phyloP scores from a whole-genome alignment of 2,797 vertebrate genomes.

The Geotria australis region DNA sequence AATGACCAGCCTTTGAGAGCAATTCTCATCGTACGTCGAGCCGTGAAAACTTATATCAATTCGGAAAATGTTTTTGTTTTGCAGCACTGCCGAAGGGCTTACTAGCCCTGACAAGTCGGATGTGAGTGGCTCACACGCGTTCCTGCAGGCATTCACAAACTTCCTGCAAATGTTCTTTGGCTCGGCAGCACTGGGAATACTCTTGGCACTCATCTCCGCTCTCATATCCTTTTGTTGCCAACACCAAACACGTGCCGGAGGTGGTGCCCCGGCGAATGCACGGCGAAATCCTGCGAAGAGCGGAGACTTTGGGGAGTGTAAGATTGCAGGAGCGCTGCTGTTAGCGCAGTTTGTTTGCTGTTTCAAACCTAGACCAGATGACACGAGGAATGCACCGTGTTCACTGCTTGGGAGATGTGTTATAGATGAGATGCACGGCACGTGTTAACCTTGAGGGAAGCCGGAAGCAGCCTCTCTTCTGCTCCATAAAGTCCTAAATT shows the following conservation, averaged over 20 bases:
- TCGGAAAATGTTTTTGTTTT: too few species aligned
- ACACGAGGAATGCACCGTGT: too few species aligned
- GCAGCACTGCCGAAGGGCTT: slow-evolving; percentile 80
- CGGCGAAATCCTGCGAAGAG: slow-evolving; percentile 2
- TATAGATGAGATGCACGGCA: too few species aligned
- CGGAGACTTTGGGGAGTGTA: neutral
- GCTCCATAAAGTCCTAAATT: too few species aligned
- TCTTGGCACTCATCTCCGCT: slow-evolving; percentile 87
- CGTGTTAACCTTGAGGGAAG: too few species aligned
- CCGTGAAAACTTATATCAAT: too few species aligned
- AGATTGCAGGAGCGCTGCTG: neutral
- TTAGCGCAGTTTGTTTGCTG: neutral
- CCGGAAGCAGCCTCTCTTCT: too few species aligned
- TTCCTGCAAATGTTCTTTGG: slow-evolving; percentile 98
- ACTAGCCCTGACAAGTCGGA: slow-evolving; percentile 40
- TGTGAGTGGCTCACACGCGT: slow-evolving; percentile 70
- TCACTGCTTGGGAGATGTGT: too few species aligned
- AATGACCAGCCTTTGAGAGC: too few species aligned
- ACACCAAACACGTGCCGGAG: neutral
- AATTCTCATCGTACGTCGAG: too few species aligned
- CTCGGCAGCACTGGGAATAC: slow-evolving; percentile 72
- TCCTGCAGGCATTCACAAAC: slow-evolving; percentile 62
- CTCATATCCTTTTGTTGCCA: slow-evolving; percentile 39
- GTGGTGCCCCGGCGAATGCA: neutral
- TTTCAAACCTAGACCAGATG: too few species aligned